A percentile compares a stretch with the other conserved stretches of the same genome.
Conservation (phyloP, 2,888 invertebrate genomes). For the Caenorhabditis panamensis region DNA sequence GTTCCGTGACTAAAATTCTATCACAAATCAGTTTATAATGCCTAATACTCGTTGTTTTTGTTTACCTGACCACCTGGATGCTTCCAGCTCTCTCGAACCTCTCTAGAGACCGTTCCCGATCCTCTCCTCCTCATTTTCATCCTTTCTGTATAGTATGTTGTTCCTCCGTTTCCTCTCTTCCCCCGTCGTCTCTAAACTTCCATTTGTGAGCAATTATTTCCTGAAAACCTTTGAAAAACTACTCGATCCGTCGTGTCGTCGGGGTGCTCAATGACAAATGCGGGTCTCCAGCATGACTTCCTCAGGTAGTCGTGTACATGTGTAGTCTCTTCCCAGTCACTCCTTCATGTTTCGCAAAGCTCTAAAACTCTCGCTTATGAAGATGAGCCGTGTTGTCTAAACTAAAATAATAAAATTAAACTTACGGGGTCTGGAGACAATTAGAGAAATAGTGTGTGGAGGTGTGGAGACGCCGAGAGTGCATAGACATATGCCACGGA, state of each 20-base stretch:
- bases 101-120: background rate
- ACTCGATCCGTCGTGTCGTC: slow-evolving; percentile 14
- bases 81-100: background rate
- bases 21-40: too few species aligned
- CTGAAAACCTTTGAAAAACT: slow-evolving; percentile 49
- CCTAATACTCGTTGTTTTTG: too few species aligned
- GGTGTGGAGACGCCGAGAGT: slow-evolving; percentile 11
- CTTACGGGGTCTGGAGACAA: slow-evolving; percentile 53
- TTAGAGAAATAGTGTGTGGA: slow-evolving; percentile 44
- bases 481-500: slow-evolving; percentile 28
- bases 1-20: too few species aligned
- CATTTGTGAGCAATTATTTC: slow-evolving; percentile 52
- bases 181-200: slow-evolving; percentile 9
- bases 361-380: background rate
- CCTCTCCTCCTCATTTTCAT: too few species aligned
- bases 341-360: background rate
- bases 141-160: slow-evolving; percentile 47
- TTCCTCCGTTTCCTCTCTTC: slow-evolving; percentile 14
- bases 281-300: slow-evolving; percentile 34
- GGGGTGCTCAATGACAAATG: slow-evolving; percentile 50
- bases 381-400: background rate
- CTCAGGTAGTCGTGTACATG: slow-evolving; percentile 25
- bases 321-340: background rate
- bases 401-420: slow-evolving; percentile 54
- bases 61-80: background rate